These are phyloP conservation scores for Plecturocebus donacophilus DNA, from an alignment of 2,113 vertebrate species.

Conservation along the genomic window DNA sequence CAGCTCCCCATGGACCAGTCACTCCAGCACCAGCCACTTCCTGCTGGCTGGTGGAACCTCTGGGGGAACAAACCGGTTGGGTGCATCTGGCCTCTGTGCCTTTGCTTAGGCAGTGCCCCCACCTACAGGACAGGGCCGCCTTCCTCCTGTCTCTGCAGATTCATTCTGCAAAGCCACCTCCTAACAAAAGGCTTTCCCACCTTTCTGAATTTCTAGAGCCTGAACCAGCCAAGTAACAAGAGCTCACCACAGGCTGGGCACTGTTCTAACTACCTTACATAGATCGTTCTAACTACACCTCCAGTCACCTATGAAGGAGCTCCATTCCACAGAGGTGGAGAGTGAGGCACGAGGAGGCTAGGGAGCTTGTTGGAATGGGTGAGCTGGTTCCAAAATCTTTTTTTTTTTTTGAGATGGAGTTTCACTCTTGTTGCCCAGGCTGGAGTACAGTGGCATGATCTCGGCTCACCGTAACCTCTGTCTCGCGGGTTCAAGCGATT, in stretches of 20 bases:
- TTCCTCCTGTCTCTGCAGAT: neutral
- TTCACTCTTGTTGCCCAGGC: no score
- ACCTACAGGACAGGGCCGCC: accelerated
- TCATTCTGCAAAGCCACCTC: neutral
- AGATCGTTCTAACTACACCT: neutral
- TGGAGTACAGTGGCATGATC: no score
- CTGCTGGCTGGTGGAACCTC: neutral
- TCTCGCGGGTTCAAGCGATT: no score
- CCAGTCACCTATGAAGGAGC: neutral
- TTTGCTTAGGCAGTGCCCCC: neutral
- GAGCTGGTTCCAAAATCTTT: neutral
- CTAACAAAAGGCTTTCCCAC: neutral
- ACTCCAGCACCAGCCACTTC: neutral
- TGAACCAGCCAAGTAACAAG: neutral
- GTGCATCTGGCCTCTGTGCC: neutral
- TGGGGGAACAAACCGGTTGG: neutral
- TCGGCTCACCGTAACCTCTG: no score
- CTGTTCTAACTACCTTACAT: neutral
- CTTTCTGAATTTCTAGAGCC: neutral
- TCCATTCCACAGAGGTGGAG: neutral
- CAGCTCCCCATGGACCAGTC: neutral
- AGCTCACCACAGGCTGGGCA: neutral
- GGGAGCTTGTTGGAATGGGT: neutral
- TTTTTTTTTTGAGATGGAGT: no score
- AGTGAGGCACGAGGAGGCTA: neutral